Percentiles rank a stretch among this genome's conserved stretches.
Conservation (phyloP, 2,888 invertebrate genomes). For the Zonitis immaculata region DNA sequence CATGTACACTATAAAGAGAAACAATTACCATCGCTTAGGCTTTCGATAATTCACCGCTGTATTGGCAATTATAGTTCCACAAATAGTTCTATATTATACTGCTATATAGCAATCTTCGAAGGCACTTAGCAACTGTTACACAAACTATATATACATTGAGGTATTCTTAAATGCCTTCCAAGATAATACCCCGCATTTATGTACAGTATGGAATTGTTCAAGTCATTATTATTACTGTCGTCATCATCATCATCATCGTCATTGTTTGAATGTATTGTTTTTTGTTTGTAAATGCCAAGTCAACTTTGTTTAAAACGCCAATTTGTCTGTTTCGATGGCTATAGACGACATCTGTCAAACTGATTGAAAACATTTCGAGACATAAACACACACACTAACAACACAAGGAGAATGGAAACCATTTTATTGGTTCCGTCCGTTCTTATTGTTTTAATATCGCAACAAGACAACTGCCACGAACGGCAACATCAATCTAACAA, state of each 20-base stretch:
- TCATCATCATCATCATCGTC: no score
- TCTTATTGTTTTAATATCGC: slow-evolving; percentile 15
- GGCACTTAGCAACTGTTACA: slow-evolving; percentile 40
- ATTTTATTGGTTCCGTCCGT: slow-evolving; percentile 16
- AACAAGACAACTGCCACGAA: slow-evolving; percentile 8
- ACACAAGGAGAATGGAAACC: slow-evolving; percentile 2
- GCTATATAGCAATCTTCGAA: slow-evolving; percentile 42
- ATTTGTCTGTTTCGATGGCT: slow-evolving; percentile 20
- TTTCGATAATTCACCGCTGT: slow-evolving; percentile 45
- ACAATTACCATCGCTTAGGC: slow-evolving; percentile 47
- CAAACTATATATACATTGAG: slow-evolving; percentile 14
- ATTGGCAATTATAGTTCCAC: slow-evolving; percentile 43
- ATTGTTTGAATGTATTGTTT: no score
- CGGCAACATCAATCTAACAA: slow-evolving; percentile 1
- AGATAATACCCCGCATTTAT: background rate
- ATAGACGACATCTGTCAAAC: slow-evolving; percentile 21
- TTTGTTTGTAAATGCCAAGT: slow-evolving; percentile 7
- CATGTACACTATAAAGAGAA: slow-evolving; percentile 44
- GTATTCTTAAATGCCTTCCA: slow-evolving; percentile 19
- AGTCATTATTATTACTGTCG: no score
- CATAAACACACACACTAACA: slow-evolving; percentile 3
- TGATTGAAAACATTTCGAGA: slow-evolving; percentile 22
- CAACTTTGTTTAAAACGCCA: slow-evolving; percentile 19
- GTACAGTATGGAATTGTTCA: background rate
- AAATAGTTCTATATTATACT: slow-evolving; percentile 48